These are phyloP conservation scores for Rhinoptilus africanus DNA, from an alignment of 2,113 vertebrate genomes.

Conservation along the genomic window DNA sequence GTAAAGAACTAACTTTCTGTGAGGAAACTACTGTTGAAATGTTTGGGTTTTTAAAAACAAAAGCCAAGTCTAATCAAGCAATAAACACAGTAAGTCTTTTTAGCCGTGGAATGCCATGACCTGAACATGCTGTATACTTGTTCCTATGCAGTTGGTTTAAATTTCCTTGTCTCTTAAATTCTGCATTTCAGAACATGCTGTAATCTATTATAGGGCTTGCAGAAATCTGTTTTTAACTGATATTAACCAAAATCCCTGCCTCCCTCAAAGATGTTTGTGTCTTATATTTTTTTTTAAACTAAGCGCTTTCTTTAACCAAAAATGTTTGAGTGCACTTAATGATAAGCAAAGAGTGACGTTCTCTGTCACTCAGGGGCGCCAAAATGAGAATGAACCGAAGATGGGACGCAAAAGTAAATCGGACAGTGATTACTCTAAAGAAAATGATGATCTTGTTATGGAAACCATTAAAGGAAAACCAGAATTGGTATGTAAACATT, in stretches of 20 bases:
- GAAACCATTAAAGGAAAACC: conserved; percentile 63
- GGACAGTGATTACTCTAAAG: conserved; percentile 53
- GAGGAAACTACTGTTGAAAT: not conserved
- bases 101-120: not conserved
- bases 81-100: not conserved
- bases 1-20: not conserved
- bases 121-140: not conserved
- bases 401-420: conserved; percentile 45
- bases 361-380: conserved; percentile 57
- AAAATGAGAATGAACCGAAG: conserved; percentile 43
- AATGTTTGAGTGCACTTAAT: not conserved
- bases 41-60: not conserved
- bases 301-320: conserved; percentile 1
- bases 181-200: not conserved
- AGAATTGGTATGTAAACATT: conserved; percentile 47
- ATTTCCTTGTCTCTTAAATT: not conserved
- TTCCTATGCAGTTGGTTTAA: not conserved
- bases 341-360: conserved; percentile 38
- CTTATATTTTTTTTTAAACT: not conserved
- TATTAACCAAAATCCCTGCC: conserved; percentile 7
- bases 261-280: not conserved
- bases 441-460: conserved; percentile 62
- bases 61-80: not conserved
- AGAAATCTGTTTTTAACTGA: conserved; percentile 8
- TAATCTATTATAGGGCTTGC: conserved; percentile 21